Conservation (phyloP, 2,888 invertebrate species). For the Drosophila nr. perissopoda region DNA sequence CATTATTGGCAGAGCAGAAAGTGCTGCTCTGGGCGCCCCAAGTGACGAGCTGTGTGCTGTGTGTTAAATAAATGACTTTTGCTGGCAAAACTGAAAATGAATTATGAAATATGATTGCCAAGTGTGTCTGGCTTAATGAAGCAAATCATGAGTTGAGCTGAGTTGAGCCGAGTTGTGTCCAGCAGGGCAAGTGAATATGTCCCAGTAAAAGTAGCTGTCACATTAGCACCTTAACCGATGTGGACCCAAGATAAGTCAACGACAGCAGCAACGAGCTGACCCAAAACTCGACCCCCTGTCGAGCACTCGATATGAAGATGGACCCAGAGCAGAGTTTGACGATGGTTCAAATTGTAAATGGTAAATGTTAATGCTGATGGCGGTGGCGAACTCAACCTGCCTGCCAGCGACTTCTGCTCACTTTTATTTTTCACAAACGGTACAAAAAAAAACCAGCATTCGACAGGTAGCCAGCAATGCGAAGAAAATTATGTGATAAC, state of each 20-base stretch:
- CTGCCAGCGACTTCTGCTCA: constrained; percentile 63
- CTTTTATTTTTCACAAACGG: constrained; percentile 77
- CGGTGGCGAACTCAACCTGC: constrained; percentile 36
- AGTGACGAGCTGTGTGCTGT: constrained; percentile 47
- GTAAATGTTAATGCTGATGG: constrained; percentile 40
- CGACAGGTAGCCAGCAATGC: constrained; percentile 72
- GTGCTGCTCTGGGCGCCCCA: constrained; percentile 21
- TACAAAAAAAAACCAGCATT: constrained; percentile 52
- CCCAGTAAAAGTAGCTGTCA: constrained; percentile 74
- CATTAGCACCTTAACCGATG: constrained; percentile 78
- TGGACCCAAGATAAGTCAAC: constrained; percentile 77
- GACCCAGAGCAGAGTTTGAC: constrained; percentile 11
- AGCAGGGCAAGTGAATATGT: constrained; percentile 31
- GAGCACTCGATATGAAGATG: constrained; percentile 40
- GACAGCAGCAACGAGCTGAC: constrained; percentile 54
- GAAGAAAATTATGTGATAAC: constrained; percentile 76
- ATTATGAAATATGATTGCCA: constrained; percentile 73
- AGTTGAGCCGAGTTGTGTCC: constrained; percentile 10
- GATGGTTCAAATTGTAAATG: constrained; percentile 43
- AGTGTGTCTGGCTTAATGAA: constrained; percentile 62
- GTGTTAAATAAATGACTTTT: constrained; percentile 61
- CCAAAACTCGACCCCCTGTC: constrained; percentile 52
- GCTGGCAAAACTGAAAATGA: constrained; percentile 50
- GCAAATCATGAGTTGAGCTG: constrained; percentile 19
- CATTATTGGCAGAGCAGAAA: constrained; percentile 19